Base-by-base conservation (phyloP, 2,113 vertebrate species). In the Carassius gibelio region DNA sequence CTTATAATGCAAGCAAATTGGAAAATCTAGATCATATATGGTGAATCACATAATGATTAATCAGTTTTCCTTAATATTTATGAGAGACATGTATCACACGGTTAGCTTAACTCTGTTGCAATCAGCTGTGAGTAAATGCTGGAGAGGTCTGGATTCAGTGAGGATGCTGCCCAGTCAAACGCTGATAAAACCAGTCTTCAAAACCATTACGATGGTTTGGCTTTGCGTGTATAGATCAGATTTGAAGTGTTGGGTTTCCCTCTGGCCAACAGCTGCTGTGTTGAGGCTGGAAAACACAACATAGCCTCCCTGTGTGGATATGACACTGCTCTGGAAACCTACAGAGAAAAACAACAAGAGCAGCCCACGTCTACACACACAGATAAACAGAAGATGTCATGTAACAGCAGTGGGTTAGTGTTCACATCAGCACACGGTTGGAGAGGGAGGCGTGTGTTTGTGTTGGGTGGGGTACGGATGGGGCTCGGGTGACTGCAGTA, bases 241-340 rank as follows among this genome's bases (percentile, higher is more conserved):
- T 45, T 84, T 45, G 23, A 74, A 79, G 52, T 78, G 8, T 45
- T 19, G 83, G 57, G 2, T 17, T 26, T 14, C 23, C 52, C 68
- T 81, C 80, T 71, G 59, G 57, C 61, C 71, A 64, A 26, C 71
- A 38, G 76, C 21, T 55, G 45, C 23, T 26, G n/a, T 82, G 69
- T 76, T 23, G 86, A 76, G 82, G 14, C 71, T 86, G 55, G 78
- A 88, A 88, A 88, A 85, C 76, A 84, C 82, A 75, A 82, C 81
- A 79, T 72, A 84, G 38, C 52, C 19, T 66, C 45, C 78, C 61
- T 17, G 81, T 52, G 21, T 64, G 55, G 14, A 42, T 15, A 48
- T 15, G 48, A 81, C 57, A 55, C 80, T 57, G 57, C 69, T 61
- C 38, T 89, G 88, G 87, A 90, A 89, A 91, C 86, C 87, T 74